Percentiles rank a stretch among this genome's conserved stretches.
Evolutionary conservation across 2,113 vertebrate species (phyloP).

Genomic region (Menura novaehollandiae): DNA sequence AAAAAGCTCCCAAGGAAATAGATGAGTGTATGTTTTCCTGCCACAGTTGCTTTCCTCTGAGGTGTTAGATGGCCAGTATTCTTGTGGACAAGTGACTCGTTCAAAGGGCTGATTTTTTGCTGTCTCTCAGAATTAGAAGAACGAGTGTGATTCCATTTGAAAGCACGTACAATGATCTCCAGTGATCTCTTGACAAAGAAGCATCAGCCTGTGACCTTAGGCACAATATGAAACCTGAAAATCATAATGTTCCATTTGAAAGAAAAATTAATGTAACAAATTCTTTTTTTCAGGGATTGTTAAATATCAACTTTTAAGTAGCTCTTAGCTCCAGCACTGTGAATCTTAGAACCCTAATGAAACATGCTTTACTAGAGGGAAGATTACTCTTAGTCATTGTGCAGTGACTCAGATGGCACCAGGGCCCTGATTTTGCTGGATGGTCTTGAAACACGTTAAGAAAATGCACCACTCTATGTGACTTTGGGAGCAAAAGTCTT

Average conservation of each 20-base stretch:
- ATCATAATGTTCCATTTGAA: background rate
- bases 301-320: background rate
- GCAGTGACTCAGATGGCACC: background rate
- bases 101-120: background rate
- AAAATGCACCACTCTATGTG: background rate
- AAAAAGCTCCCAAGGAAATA: background rate
- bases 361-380: background rate
- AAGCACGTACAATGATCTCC: background rate
- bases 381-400: background rate
- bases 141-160: background rate
- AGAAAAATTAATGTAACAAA: background rate
- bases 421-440: background rate
- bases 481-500: background rate
- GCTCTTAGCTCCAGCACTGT: background rate
- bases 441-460: background rate
- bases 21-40: background rate
- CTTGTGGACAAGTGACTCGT: background rate
- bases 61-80: background rate
- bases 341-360: background rate
- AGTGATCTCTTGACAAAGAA: background rate
- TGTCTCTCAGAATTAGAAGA: background rate
- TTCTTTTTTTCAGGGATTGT: background rate
- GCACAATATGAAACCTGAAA: background rate
- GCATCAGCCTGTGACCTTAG: background rate
- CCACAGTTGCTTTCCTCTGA: background rate